These are phyloP conservation scores for Melinopterus prodromus DNA, from an alignment of 2,888 invertebrate species.

Conservation along the genomic window DNA sequence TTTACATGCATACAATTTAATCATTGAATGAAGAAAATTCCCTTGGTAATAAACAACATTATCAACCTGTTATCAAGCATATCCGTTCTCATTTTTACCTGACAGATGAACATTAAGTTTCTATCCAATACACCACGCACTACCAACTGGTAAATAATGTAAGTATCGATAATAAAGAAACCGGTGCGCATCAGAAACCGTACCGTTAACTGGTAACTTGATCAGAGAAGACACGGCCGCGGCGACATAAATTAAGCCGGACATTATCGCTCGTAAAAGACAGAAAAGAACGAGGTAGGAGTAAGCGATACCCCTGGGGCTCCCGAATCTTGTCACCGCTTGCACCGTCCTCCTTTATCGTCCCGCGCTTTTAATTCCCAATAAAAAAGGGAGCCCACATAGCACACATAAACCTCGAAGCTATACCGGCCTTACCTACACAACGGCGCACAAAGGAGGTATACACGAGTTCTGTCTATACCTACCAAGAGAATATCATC, in stretches of 20 bases:
- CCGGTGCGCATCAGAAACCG: neutral
- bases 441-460: neutral
- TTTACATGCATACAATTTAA: too few species aligned
- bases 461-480: neutral
- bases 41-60: too few species aligned
- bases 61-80: neutral
- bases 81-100: neutral
- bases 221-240: neutral
- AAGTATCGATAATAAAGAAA: neutral
- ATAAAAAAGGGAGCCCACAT: neutral
- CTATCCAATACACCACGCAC: neutral
- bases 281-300: neutral
- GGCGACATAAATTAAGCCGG: neutral
- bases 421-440: neutral
- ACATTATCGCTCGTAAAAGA: neutral
- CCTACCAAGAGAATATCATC: neutral
- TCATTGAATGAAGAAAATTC: too few species aligned
- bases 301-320: constrained; percentile 4
- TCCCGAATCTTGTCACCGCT: constrained; percentile 4
- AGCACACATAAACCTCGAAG: neutral
- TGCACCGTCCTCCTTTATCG: neutral
- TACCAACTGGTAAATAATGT: neutral
- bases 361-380: constrained; percentile 10
- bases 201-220: neutral
- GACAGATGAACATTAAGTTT: neutral